phyloP scores from a whole-genome alignment of 2,113 vertebrate genomes.

The Etheostoma spectabile region DNA sequence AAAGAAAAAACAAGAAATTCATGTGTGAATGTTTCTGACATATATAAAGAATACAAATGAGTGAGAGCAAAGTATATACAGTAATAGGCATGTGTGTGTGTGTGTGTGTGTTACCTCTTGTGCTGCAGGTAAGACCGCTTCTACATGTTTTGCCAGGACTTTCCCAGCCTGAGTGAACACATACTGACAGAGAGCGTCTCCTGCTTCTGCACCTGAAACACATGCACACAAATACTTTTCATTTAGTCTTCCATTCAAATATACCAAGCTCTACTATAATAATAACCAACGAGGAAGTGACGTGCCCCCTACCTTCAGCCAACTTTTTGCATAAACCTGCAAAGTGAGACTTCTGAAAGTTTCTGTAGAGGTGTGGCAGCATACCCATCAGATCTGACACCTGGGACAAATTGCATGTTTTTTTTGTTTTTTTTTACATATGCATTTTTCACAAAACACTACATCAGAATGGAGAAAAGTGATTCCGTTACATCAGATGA shows the following conservation, averaged over 20 bases:
- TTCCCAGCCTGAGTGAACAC: slow-evolving; percentile 88
- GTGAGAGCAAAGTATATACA: not conserved
- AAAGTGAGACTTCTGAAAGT: slow-evolving; percentile 92
- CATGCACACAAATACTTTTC: not conserved
- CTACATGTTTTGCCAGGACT: slow-evolving; percentile 89
- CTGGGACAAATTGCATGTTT: slow-evolving; percentile 71
- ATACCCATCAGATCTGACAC: slow-evolving; percentile 89
- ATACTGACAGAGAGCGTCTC: slow-evolving; percentile 87
- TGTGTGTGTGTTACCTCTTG: slow-evolving; percentile 81
- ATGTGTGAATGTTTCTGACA: not conserved
- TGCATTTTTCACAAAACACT: not conserved
- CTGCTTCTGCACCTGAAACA: slow-evolving; percentile 85
- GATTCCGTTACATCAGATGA: not conserved
- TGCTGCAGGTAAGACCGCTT: slow-evolving; percentile 89
- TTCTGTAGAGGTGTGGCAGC: slow-evolving; percentile 90
- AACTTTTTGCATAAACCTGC: slow-evolving; percentile 92
- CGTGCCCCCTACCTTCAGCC: slow-evolving; percentile 85
- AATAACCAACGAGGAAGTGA: not conserved
- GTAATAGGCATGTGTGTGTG: not conserved
- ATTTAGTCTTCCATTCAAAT: not conserved
- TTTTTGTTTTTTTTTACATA: not conserved
- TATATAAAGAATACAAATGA: not conserved
- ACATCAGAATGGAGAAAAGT: not conserved
- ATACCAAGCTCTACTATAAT: too few species aligned
- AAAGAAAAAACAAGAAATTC: not conserved